phyloP scores from a whole-genome alignment of 2,113 vertebrate genomes.

The Limanda limanda region DNA sequence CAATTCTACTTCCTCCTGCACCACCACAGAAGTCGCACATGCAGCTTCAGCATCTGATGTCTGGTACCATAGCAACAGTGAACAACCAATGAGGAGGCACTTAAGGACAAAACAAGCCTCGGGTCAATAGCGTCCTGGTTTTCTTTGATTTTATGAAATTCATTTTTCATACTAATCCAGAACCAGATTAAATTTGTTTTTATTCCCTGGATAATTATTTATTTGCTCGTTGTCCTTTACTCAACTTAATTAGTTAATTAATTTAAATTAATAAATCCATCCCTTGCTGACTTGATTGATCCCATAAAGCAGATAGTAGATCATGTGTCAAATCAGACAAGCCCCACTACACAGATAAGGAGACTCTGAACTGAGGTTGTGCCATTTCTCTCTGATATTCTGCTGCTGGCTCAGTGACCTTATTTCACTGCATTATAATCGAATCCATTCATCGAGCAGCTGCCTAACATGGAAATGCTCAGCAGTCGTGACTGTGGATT shows the following conservation, averaged over 20 bases:
- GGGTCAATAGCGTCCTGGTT: slow-evolving; percentile 55
- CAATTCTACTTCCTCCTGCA: slow-evolving; percentile 49
- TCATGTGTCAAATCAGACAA: slow-evolving; percentile 13
- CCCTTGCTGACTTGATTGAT: background rate
- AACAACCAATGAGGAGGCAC: slow-evolving; percentile 69
- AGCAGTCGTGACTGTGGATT: slow-evolving; percentile 1
- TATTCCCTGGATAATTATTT: background rate
- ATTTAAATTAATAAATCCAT: background rate
- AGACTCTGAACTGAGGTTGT: background rate
- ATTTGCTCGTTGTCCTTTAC: background rate
- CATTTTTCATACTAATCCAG: slow-evolving; percentile 14
- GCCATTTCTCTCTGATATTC: background rate
- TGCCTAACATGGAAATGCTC: background rate
- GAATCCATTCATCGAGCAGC: background rate
- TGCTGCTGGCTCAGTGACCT: slow-evolving; percentile 12
- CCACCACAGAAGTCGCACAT: slow-evolving; percentile 37
- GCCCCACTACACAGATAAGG: background rate
- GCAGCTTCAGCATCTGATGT: slow-evolving; percentile 74
- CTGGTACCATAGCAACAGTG: slow-evolving; percentile 81
- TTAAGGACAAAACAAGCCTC: slow-evolving; percentile 35
- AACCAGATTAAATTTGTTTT: background rate
- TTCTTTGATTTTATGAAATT: background rate
- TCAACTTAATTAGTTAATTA: background rate
- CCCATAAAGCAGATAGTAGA: background rate
- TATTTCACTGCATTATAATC: slow-evolving; percentile 6